These are phyloP conservation scores for Lota lota DNA, from an alignment of 2,113 vertebrate genomes.

Conservation along the genomic window DNA sequence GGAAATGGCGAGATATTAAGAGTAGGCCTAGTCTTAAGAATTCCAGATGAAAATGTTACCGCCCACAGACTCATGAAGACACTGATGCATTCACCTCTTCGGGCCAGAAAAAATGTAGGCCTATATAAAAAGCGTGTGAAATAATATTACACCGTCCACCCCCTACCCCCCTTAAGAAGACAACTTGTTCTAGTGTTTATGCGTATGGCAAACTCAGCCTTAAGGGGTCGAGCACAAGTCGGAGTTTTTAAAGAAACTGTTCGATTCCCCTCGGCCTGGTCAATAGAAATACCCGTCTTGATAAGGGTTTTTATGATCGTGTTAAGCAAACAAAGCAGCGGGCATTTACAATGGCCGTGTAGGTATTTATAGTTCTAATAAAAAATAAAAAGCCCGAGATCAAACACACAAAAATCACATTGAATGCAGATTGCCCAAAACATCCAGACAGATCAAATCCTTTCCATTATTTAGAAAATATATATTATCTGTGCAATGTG, in stretches of 20 bases:
- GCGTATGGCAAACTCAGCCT: neutral
- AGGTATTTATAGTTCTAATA: conserved; percentile 52
- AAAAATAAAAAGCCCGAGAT: conserved; percentile 43
- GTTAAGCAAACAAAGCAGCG: conserved; percentile 32
- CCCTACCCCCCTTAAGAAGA: neutral
- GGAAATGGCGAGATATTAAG: conserved; percentile 63
- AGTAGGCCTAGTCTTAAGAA: conserved; percentile 46
- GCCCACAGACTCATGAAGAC: conserved; percentile 72
- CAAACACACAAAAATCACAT: conserved; percentile 41
- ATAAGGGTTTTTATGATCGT: conserved; percentile 28
- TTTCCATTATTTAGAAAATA: too few species aligned
- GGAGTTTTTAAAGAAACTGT: neutral
- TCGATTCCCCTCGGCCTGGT: neutral
- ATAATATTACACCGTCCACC: conserved; percentile 19
- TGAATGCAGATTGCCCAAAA: neutral
- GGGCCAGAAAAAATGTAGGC: conserved; percentile 19
- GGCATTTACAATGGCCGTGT: conserved; percentile 53
- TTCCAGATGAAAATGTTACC: conserved; percentile 64
- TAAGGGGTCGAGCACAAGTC: neutral
- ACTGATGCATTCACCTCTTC: conserved; percentile 52
- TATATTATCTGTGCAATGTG: too few species aligned
- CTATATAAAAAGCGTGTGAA: conserved; percentile 16
- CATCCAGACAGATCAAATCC: neutral
- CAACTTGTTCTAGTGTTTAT: neutral
- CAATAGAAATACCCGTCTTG: conserved; percentile 17